Evolutionary conservation across 2,797 vertebrate genomes (phyloP), one percentile per base, ranked within the genome.

Genomic region (Poecile montanus): DNA sequence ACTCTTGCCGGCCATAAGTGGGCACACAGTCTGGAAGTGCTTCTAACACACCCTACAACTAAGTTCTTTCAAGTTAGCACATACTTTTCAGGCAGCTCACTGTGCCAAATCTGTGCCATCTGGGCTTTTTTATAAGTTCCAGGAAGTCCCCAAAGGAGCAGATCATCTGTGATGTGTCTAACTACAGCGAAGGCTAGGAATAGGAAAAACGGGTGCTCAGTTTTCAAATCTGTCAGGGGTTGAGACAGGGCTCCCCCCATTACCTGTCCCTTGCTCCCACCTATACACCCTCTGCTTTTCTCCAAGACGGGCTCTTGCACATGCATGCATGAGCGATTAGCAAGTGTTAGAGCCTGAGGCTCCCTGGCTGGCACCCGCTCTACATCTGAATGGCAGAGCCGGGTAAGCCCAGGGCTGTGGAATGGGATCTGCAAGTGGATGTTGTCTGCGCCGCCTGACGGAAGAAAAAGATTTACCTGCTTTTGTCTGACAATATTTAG

Each of bases 401-500:
- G 7, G 47, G 74, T 74, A 87, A 95, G 71, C 79, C 79, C 92
- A 60, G 63, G 85, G 82, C 87, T 95, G 91, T 95, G 95, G 88
- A 94, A 96, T 93, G 88, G 91, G 74, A 91, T 94, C 91, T 90
- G 77, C 89, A 95, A 94, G 89, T 90, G 91, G 83, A 96, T 94
- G 85, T 40, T 76, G 96, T 95, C 95, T 97, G 93, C 70, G 53
- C 40, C 57, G 77, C 44, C 77, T 30, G 73, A 76, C 44, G 89
- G 96, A 96, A 96, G 94, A 91, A 94, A 94, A 88, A 88, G 89
- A 96, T 96, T 94, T 94, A 61, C 80, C 38, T 73, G 89, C 92
- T 89, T 96, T 97, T 96, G 93, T 94, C 73, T 88, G 40, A 20
- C 79, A 66, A 77, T 88, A 91, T 89, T 93, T 91, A 83, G 54